Base-by-base conservation (phyloP, 2,888 invertebrate species). In the Cheilosia scutellata region DNA sequence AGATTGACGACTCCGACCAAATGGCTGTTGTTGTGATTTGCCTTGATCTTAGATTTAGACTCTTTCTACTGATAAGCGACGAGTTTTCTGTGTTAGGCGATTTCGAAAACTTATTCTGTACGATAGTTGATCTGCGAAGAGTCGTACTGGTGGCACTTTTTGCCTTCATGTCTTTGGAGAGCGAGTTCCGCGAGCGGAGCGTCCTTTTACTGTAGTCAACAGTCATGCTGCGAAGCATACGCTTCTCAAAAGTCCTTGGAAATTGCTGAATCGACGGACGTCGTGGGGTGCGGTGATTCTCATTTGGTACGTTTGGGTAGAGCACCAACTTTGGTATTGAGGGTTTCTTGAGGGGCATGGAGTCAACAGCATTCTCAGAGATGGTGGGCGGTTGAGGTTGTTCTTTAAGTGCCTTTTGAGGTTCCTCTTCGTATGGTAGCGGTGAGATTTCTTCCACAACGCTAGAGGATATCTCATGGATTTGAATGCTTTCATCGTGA, bases 381-480 rank as follows among this genome's bases (percentile, higher is more conserved):
- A n/a, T 51, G 9, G 58, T n/a, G 20, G 42, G 9, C 9, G 4
- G 29, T 47, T 68, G 60, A 37, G 33, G 16, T 55, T 68, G 44
- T 37, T 60, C 31, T 60, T 66, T 57, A 9, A 16, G n/a, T 33
- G 66, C 9, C 37, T 57, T 82, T 68, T 37, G 71, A 6, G 66
- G 74, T 5, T 20, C 9, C 9, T 51, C 25, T 27, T 20, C 9
- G 11, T 9, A 27, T 13, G 6, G 83, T 74, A 42, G 58, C 33
- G 70, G 65, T 16, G 68, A 68, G 4, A 68, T 65, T 62, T 60
- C 70, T 66, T 93, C 93, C 44, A 94, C 93, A 53, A 94, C 94
- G 88, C 94, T 95, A 0, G 95, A 95, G 1, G 95, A 95, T 20
- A 95, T 94, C 90, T 95, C 95, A 90, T 95, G 94, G 87, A 95